These are phyloP conservation scores for Xylota segnis DNA, from an alignment of 2,888 invertebrate species.

Conservation along the genomic window DNA sequence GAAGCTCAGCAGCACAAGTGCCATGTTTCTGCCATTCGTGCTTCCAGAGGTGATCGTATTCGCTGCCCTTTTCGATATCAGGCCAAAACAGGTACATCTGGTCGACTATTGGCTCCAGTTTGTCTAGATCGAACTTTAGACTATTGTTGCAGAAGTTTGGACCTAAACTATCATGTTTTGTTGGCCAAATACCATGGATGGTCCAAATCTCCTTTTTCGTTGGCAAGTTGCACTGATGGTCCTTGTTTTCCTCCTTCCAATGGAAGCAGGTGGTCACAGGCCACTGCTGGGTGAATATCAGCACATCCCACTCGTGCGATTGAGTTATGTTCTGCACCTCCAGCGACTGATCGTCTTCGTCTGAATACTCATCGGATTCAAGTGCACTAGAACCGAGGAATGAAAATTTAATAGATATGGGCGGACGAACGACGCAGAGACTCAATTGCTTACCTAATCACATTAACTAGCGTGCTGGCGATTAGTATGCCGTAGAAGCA, in stretches of 20 bases:
- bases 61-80: constrained; percentile 86
- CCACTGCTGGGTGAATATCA: constrained; percentile 94
- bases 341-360: constrained; percentile 15
- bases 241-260: constrained; percentile 87
- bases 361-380: constrained; percentile 44
- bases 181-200: constrained; percentile 94
- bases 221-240: constrained; percentile 88
- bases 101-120: constrained; percentile 86
- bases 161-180: constrained; percentile 88
- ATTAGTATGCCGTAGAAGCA: constrained; percentile 51
- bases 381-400: constrained; percentile 38
- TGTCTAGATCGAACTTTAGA: constrained; percentile 87
- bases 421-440: constrained; percentile 1
- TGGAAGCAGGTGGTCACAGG: constrained; percentile 89
- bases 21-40: constrained; percentile 95
- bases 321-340: constrained; percentile 43
- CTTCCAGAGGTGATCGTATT: constrained; percentile 84
- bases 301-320: constrained; percentile 88
- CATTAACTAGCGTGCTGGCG: constrained; percentile 48
- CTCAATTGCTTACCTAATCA: constrained; percentile 70
- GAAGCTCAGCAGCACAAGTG: constrained; percentile 89
- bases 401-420: not conserved
- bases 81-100: constrained; percentile 89
- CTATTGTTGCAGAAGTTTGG: constrained; percentile 90
- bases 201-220: constrained; percentile 88